phyloP scores from a whole-genome alignment of 1,140 invertebrate species.

The Tetraneura akinire region DNA sequence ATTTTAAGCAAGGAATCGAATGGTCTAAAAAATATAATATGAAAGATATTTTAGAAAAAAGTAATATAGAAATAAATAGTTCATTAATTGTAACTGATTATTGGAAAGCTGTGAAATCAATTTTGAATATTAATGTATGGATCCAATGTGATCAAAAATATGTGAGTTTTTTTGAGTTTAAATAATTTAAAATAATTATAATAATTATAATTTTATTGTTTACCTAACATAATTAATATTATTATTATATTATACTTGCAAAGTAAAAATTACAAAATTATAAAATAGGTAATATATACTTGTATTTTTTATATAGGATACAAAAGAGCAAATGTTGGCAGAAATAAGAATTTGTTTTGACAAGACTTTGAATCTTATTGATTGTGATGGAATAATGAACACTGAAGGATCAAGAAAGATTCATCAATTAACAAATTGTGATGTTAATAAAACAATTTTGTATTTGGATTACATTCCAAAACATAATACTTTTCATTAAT shows the following conservation, averaged over 20 bases:
- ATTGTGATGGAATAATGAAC: conserved; percentile 54
- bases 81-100: conserved; percentile 37
- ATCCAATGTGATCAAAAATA: not conserved
- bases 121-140: conserved; percentile 20
- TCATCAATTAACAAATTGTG: conserved; percentile 28
- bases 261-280: too few species aligned
- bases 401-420: not conserved
- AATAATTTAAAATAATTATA: too few species aligned
- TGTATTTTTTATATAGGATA: conserved; percentile 50
- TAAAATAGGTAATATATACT: not conserved
- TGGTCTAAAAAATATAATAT: conserved; percentile 58
- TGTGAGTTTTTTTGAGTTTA: conserved; percentile 30
- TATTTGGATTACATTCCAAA: conserved; percentile 29
- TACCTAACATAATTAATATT: not conserved
- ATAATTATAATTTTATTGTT: too few species aligned
- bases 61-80: conserved; percentile 24
- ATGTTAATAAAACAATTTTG: conserved; percentile 28
- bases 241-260: not conserved
- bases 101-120: conserved; percentile 23
- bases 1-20: conserved; percentile 71
- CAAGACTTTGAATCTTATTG: conserved; percentile 52
- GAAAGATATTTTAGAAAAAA: conserved; percentile 28
- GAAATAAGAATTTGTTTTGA: conserved; percentile 55
- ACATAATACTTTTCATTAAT: not conserved
- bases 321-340: conserved; percentile 50